Base-by-base conservation (phyloP, 2,113 vertebrate genomes). In the Perccottus glenii region DNA sequence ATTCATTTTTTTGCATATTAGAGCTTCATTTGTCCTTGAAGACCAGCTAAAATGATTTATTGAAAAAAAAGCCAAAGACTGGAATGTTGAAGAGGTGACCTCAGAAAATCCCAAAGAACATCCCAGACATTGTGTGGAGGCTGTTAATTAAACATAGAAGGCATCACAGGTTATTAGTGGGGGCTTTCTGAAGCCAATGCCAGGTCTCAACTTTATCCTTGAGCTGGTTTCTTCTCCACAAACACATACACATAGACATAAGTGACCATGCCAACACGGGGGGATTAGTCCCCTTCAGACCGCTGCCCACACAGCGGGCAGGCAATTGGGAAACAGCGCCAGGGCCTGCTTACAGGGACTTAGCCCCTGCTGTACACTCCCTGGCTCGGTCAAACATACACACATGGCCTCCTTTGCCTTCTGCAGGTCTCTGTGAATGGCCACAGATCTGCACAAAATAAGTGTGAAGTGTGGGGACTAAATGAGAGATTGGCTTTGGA, bases 271-370 rank as follows among this genome's bases (percentile, higher is more conserved):
- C 60, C 77, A 77, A 65, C 67, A 80, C 83, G 84, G 84, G 67
- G 70, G 77, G 87, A 90, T 89, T 90, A 90, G 67, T 72, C 72
- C 80, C 70, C 68, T 72, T 59, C 82, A 61, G 83, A 78, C 69
- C 80, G 55, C 46, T 59, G 64, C 78, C 84, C 74, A 65, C 81
- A 63, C 77, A 70, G 86, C 72, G 75, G 82, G 80, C 78, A 77
- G 88, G 78, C 85, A 85, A 81, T 76, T 53, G 75, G 80, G 78
- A 65, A 87, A 68, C 67, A 50, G 19, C 70, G 88, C 85, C 89
- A 90, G 79, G 67, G 75, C 73, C 83, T 83, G 84, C 89, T 91
- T 89, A 89, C 78, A 73, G 77, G 87, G 87, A 77, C 86, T 91
- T 90, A 90, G 76, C 77, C 56, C 45, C 73, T 76, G 80, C 77